Percentiles rank a stretch among this genome's conserved stretches.
These are phyloP conservation scores for Sardinella longiceps DNA, from an alignment of 2,797 vertebrate species.

Conservation along the genomic window DNA sequence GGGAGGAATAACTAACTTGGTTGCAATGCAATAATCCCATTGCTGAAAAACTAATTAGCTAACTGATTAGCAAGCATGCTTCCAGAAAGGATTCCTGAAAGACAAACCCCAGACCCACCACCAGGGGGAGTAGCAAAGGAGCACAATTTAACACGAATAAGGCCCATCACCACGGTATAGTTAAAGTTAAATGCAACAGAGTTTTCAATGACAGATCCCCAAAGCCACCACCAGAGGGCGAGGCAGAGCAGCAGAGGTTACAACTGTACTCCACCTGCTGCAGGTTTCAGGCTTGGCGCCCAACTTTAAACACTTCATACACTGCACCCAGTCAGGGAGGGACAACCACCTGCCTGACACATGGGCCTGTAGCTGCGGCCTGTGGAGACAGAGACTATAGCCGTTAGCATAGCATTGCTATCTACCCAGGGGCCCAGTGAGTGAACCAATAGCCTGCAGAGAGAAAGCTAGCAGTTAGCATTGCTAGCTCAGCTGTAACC, in stretches of 20 bases:
- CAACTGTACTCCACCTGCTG: not conserved
- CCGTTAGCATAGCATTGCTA: slow-evolving; percentile 41
- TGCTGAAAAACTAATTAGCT: no score
- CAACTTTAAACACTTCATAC: slow-evolving; percentile 62
- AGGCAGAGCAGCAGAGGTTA: not conserved
- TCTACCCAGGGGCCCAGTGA: not conserved
- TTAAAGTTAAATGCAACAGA: not conserved
- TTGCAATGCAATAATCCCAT: no score
- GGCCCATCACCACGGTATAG: not conserved
- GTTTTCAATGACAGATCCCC: not conserved
- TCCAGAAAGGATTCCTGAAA: no score
- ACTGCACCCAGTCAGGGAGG: slow-evolving; percentile 62
- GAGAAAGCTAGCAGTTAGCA: not conserved
- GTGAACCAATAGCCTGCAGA: not conserved
- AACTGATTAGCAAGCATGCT: no score
- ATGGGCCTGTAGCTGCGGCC: slow-evolving; percentile 57
- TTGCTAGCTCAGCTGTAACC: no score
- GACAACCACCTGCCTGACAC: slow-evolving; percentile 56
- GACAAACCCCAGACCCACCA: not conserved
- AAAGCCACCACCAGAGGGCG: not conserved
- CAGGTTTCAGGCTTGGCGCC: slow-evolving; percentile 50
- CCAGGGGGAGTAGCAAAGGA: not conserved
- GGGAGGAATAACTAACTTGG: no score
- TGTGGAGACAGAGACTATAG: slow-evolving; percentile 57
- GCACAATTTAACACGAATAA: not conserved